Base-by-base conservation (phyloP, 1,140 invertebrate genomes). In the Pemphigus obesinymphae region DNA sequence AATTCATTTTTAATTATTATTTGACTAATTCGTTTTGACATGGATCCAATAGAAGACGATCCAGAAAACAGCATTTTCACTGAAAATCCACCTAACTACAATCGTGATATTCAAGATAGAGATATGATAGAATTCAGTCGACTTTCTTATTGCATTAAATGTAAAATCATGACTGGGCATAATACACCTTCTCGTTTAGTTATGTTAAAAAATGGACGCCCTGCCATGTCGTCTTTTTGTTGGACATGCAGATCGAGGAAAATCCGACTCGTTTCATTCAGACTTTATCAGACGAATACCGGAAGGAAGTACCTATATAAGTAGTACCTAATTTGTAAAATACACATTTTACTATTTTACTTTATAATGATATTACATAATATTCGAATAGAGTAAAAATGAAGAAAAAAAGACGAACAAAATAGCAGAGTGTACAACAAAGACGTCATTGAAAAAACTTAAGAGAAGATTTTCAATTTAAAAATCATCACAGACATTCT, bases 141-240 rank as follows among this genome's bases (percentile, higher is more conserved):
- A 34, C 72, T 48, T 31, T 75, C 72, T 7, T 75, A 37, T 34
- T 75, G 72, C 29, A 75, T 75, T 5, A 75, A 75, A 75, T 75
- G 72, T 75, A 75, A 75, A 75, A 34, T 34, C 23, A 55, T 75
- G 72, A 75, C 72, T 3, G 72, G 72, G 0, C 72, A 75, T 29
- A 75, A 75, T n/a, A 75, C 72, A 3, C 72, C 72, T 20, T 10
- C 72, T 13, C 72, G 72, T n/a, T 75, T 75, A 53, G 17, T 75
- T 20, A 0, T 75, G 1, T 53, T 75, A 31, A 75, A 31, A 53
- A 75, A 75, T 34, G 72, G 72, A 20, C 43, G 72, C 15, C 72
- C 72, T n/a, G 72, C 48, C 15, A 75, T 75, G 72, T 75, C 72
- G 1, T 75, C 72, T 10, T 75, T 75, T 53, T 75, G 72, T 75